Percentiles rank a stretch among this genome's conserved stretches.
Conservation (phyloP, 2,797 vertebrate genomes). For the Orientallactaga sibirica region DNA sequence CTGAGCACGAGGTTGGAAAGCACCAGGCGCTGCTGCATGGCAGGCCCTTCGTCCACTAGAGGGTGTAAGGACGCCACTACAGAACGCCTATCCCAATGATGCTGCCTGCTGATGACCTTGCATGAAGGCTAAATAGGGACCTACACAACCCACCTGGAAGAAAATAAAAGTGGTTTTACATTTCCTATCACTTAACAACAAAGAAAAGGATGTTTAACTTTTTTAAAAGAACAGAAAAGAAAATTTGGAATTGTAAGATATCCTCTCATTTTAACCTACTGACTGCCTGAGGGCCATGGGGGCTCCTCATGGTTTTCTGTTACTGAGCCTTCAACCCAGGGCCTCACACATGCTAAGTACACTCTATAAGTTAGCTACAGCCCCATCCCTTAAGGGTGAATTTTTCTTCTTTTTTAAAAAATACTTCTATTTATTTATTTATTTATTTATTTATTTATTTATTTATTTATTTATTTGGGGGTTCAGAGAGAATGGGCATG, state of each 20-base stretch:
- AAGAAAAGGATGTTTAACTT: background rate
- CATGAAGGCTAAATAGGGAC: background rate
- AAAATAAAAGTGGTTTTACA: background rate
- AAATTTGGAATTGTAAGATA: background rate
- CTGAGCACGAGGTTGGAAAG: background rate
- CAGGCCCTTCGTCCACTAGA: conserved; percentile 71
- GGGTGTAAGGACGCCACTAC: conserved; percentile 49
- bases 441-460: too few relatives aligned
- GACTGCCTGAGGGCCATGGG: background rate
- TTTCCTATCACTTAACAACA: conserved; percentile 36
- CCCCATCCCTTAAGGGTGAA: background rate
- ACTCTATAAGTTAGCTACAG: background rate
- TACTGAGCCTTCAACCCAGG: background rate
- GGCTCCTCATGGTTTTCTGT: background rate
- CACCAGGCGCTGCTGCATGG: background rate
- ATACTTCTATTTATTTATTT: too few relatives aligned
- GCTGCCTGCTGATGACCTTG: background rate
- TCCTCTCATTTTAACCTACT: conserved; percentile 31
- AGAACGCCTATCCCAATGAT: background rate
- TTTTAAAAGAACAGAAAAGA: too few relatives aligned
- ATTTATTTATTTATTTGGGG: too few relatives aligned
- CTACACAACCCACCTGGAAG: background rate
- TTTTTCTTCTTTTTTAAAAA: too few relatives aligned
- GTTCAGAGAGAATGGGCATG: too few relatives aligned
- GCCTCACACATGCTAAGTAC: background rate